These are phyloP conservation scores for Chrysina gloriosa DNA, from an alignment of 2,888 invertebrate species.

Conservation along the genomic window DNA sequence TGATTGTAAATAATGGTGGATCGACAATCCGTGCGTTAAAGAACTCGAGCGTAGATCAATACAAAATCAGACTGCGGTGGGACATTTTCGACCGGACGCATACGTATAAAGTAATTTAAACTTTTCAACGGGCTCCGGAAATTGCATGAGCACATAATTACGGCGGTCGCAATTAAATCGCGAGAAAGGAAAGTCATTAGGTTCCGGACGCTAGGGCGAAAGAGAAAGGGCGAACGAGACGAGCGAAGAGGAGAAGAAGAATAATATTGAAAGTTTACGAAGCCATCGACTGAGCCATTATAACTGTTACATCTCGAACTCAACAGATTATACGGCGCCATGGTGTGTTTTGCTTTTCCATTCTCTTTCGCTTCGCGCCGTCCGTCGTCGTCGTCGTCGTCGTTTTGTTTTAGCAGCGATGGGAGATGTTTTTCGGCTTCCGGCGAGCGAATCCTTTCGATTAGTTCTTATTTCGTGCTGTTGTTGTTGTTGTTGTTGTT, in stretches of 20 bases:
- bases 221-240: conserved; percentile 31
- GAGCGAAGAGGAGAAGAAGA: conserved; percentile 47
- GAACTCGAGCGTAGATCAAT: too few species aligned
- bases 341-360: conserved; percentile 40
- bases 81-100: conserved; percentile 46
- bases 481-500: conserved; percentile 8
- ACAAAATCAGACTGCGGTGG: too few species aligned
- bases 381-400: conserved; percentile 17
- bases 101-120: conserved; percentile 63
- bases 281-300: conserved; percentile 48
- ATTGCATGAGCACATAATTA: conserved; percentile 63
- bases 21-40: too few species aligned
- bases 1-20: too few species aligned
- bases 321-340: conserved; percentile 51
- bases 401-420: conserved; percentile 26
- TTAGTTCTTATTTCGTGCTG: conserved; percentile 31
- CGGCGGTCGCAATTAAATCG: conserved; percentile 55
- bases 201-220: conserved; percentile 34
- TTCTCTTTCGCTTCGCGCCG: conserved; percentile 18
- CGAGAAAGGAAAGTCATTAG: conserved; percentile 55
- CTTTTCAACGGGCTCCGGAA: conserved; percentile 60
- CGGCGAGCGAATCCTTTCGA: conserved; percentile 29
- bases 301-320: conserved; percentile 50
- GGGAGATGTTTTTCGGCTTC: conserved; percentile 32
- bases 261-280: conserved; percentile 57